Percentiles rank a stretch among this genome's conserved stretches.
These are phyloP conservation scores for Hylaea fasciaria DNA, from an alignment of 2,888 invertebrate genomes.

Conservation along the genomic window DNA sequence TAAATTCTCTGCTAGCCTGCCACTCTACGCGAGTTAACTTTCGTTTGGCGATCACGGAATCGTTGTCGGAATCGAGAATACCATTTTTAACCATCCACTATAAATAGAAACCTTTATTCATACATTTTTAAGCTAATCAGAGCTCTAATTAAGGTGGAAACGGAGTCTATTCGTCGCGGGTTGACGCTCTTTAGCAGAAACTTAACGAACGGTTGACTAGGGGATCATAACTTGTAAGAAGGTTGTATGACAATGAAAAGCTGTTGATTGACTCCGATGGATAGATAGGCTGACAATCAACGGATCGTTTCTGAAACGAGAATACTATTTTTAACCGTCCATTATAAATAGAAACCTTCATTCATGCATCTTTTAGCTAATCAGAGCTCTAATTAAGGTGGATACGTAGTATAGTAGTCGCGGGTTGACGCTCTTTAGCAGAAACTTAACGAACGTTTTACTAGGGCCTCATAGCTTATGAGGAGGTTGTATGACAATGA, in stretches of 20 bases:
- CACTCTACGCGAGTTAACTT: not conserved
- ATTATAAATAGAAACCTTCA: conserved; percentile 23
- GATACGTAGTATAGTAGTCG: conserved; percentile 20
- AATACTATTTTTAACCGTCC: conserved; percentile 35
- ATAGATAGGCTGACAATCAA: too few species aligned
- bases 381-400: conserved; percentile 33
- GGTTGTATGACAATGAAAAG: conserved; percentile 24
- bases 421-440: conserved; percentile 49
- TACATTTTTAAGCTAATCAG: conserved; percentile 6
- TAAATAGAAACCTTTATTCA: conserved; percentile 19
- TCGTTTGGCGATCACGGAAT: not conserved
- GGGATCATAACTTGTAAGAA: conserved; percentile 48
- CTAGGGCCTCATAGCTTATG: conserved; percentile 53
- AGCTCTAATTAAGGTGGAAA: conserved; percentile 35
- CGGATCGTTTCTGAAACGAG: conserved; percentile 27
- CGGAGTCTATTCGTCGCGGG: conserved; percentile 14
- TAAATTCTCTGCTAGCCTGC: too few species aligned
- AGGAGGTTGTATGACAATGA: conserved; percentile 24
- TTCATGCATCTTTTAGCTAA: conserved; percentile 10
- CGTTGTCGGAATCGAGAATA: conserved; percentile 33
- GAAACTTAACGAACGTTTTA: conserved; percentile 62
- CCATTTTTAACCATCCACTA: conserved; percentile 34
- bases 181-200: conserved; percentile 57
- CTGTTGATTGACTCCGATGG: too few species aligned
- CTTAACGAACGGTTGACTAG: conserved; percentile 61